Conservation (phyloP, 2,888 invertebrate species). For the Macropis europaea region DNA sequence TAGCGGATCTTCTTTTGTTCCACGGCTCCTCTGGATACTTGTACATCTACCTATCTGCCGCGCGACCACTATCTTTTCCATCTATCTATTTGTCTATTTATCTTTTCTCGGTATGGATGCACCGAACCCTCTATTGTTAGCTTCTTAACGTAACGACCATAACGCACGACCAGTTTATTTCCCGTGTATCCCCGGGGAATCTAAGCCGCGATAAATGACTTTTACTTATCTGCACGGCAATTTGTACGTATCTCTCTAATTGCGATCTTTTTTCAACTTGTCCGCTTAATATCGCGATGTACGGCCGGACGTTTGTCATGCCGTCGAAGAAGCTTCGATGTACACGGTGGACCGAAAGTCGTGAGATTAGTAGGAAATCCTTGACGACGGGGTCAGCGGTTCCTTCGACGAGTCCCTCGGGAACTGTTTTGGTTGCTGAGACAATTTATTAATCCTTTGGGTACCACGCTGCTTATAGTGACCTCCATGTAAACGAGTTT, state of each 20-base stretch:
- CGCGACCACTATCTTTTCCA: conserved; percentile 21
- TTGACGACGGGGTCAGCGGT: too few relatives aligned
- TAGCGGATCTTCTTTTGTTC: conserved; percentile 18
- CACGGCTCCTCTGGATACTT: too few relatives aligned
- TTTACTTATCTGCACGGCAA: conserved; percentile 35
- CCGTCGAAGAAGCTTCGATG: too few relatives aligned
- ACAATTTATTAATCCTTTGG: too few relatives aligned
- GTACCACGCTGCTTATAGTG: too few relatives aligned
- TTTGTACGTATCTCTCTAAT: conserved; percentile 31
- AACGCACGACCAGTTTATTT: conserved; percentile 15
- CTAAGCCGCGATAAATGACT: conserved; percentile 32
- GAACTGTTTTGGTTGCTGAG: too few relatives aligned
- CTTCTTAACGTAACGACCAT: conserved; percentile 34
- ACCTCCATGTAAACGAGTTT: too few relatives aligned
- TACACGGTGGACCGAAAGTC: too few relatives aligned
- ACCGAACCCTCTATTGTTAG: conserved; percentile 31
- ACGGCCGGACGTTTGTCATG: too few relatives aligned
- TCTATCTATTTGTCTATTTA: conserved; percentile 48
- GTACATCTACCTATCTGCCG: conserved; percentile 19
- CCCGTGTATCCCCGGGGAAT: conserved; percentile 22
- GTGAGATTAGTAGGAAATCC: too few relatives aligned
- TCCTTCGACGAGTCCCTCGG: too few relatives aligned
- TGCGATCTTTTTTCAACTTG: conserved; percentile 16
- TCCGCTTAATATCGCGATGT: background rate
- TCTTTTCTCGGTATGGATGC: conserved; percentile 15